phyloP scores from a whole-genome alignment of 2,888 invertebrate species.

The Tetragonisca angustula region DNA sequence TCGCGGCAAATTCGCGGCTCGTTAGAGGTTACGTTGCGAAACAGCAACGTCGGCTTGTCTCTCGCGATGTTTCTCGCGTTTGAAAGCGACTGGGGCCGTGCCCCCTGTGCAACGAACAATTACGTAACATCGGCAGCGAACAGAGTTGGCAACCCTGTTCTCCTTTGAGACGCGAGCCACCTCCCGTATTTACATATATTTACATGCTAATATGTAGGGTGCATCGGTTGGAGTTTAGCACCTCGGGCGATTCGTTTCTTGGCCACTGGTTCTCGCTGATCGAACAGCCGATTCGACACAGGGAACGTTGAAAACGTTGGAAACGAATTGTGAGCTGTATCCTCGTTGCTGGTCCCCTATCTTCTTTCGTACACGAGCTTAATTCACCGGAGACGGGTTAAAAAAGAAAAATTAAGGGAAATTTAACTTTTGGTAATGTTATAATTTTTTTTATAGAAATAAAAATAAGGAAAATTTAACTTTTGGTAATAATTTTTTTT shows the following conservation, averaged over 20 bases:
- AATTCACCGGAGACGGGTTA: too few relatives aligned
- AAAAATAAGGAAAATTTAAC: too few relatives aligned
- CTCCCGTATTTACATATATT: constrained; percentile 66
- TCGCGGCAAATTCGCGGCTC: constrained; percentile 39
- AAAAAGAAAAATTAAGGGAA: too few relatives aligned
- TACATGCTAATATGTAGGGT: constrained; percentile 60
- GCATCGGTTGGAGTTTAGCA: constrained; percentile 32
- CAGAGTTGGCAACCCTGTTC: constrained; percentile 43
- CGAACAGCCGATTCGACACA: constrained; percentile 15
- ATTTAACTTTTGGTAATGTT: too few relatives aligned
- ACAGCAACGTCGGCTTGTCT: background rate
- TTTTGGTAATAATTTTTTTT: too few relatives aligned
- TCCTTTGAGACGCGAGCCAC: constrained; percentile 57
- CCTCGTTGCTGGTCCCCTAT: too few relatives aligned
- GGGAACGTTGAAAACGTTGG: too few relatives aligned
- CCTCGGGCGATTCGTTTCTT: constrained; percentile 23
- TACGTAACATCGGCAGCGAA: constrained; percentile 56
- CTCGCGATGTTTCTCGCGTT: constrained; percentile 56
- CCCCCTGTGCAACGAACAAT: constrained; percentile 53
- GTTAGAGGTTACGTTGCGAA: constrained; percentile 53
- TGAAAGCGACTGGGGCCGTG: constrained; percentile 12
- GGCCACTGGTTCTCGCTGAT: background rate
- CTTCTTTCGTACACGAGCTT: too few relatives aligned
- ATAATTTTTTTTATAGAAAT: too few relatives aligned
- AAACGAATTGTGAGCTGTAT: too few relatives aligned